Evolutionary conservation across 2,888 invertebrate species (phyloP), one percentile per base, ranked within the genome.

Genomic region (Tetragonula carbonaria): DNA sequence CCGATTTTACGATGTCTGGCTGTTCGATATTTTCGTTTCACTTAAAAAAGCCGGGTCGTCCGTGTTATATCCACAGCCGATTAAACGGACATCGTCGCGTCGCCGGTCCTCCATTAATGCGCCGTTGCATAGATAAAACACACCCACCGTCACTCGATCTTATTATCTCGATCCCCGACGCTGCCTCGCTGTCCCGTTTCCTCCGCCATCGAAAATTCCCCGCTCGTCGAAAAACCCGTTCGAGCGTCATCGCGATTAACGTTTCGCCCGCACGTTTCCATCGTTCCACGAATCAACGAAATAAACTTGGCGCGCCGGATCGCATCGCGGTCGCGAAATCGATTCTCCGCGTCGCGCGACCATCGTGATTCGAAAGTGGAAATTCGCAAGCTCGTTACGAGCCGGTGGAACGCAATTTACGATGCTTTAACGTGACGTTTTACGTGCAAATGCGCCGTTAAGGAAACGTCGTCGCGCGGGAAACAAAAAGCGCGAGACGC

Each of bases 21-120:
- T 50, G 55, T 53, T 57, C 81, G 84, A 81, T 84, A 81, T 84
- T 84, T 84, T 81, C 74, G 73, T 79, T 77, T 67, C 71, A 66
- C 74, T 74, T 74, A 75, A 81, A 75, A 81, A 84, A 74, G 81
- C 81, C 45, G 78, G 81, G 74, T 74, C 78, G 66, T 50, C 67
- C 38, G 79, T 63, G 51, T 59, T 45, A 45, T 8, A 45, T 45
- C 45, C 8, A 45, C 45, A 68, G 80, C 71, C 80, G 71, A 77
- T 80, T 73, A 74, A 75, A 73, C 71, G 74, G 74, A 72, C 70
- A 71, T 45, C 62, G 63, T 72, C 77, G 77, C 59, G 66, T 70
- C 71, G 57, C 74, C 66, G 70, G 77, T 74, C 70, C 81, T 78
- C 82, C 66, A 75, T 81, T 81, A 84, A 84, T 57, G 68, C 84